phyloP scores from a whole-genome alignment of 2,113 vertebrate species.

The Dasyprocta punctata region DNA sequence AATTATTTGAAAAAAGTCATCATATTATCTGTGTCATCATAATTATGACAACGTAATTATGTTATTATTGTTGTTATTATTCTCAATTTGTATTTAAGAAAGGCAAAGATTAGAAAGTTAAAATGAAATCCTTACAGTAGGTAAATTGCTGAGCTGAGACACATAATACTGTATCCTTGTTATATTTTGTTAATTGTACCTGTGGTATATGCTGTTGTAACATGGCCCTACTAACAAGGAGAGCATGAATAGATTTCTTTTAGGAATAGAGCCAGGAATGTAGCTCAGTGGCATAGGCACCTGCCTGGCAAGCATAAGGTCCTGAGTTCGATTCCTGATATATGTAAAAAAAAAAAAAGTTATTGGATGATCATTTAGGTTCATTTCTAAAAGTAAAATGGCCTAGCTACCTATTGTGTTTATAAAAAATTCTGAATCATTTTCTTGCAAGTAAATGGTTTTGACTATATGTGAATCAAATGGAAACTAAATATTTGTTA shows the following conservation, averaged over 20 bases:
- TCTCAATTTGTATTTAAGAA: background rate
- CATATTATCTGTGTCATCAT: background rate
- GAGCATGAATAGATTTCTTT: background rate
- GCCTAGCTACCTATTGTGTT: background rate
- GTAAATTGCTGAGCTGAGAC: background rate
- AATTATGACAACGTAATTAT: background rate
- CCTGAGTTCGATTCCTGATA: no score
- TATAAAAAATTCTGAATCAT: conserved; percentile 29
- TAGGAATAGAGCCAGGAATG: background rate
- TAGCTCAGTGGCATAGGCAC: no score
- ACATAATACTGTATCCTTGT: no score
- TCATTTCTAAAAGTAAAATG: conserved; percentile 61
- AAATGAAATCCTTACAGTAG: background rate
- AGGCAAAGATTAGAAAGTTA: background rate
- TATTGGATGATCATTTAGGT: background rate
- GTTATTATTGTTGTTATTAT: background rate
- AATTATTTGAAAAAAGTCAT: background rate
- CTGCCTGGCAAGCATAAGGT: no score
- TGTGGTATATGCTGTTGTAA: background rate
- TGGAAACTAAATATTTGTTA: conserved; percentile 69
- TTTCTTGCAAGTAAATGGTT: conserved; percentile 53
- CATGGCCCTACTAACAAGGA: background rate
- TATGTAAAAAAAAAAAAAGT: no score
- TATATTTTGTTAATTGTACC: background rate
- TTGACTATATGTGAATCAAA: conserved; percentile 39